Percentiles rank a stretch among this genome's conserved stretches.
Evolutionary conservation across 1,140 invertebrate genomes (phyloP).

Genomic region (Scaptomyza hsui): DNA sequence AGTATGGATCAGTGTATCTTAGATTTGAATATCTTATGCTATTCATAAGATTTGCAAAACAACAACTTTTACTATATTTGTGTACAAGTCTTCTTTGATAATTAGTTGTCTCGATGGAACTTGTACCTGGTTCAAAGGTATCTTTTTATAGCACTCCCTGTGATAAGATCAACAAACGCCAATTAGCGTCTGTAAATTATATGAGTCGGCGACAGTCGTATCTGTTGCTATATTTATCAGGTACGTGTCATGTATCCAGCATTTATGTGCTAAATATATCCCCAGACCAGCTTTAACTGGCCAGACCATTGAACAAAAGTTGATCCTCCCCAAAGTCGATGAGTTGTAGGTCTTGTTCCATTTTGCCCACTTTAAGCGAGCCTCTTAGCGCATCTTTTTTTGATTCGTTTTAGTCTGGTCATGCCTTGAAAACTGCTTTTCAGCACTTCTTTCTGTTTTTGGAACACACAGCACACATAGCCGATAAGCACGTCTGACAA

Average conservation of each 20-base stretch:
- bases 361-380: constrained; percentile 10
- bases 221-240: constrained; percentile 48
- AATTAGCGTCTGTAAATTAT: constrained; percentile 64
- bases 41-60: background rate
- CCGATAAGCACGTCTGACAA: constrained; percentile 29
- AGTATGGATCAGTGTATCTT: constrained; percentile 7
- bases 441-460: constrained; percentile 2
- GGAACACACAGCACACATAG: background rate
- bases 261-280: constrained; percentile 18
- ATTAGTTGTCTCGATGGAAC: background rate
- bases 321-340: constrained; percentile 9
- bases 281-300: constrained; percentile 5
- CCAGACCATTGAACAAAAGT: constrained; percentile 7
- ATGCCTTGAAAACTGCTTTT: constrained; percentile 18
- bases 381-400: constrained; percentile 18
- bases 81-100: background rate
- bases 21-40: no score
- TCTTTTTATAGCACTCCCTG: constrained; percentile 50
- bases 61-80: background rate
- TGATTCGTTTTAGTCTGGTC: background rate
- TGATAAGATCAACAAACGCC: constrained; percentile 56
- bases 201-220: constrained; percentile 24
- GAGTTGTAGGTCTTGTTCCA: constrained; percentile 27
- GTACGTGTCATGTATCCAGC: constrained; percentile 42
- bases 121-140: constrained; percentile 17